Evolutionary conservation across 2,113 vertebrate species (phyloP).

Genomic region (Dasyornis broadbenti): DNA sequence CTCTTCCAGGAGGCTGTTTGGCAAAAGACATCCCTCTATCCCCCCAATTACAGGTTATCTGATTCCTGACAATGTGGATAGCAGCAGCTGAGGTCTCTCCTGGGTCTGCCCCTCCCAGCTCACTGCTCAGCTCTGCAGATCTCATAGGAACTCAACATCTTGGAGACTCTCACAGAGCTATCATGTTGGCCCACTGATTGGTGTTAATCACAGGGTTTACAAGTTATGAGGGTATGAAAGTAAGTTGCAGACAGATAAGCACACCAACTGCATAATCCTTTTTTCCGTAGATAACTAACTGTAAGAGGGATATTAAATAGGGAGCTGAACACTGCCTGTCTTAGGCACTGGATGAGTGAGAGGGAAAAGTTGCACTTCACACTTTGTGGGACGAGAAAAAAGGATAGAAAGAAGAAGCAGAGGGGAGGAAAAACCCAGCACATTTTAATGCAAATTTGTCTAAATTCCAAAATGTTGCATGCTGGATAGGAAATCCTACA

Average conservation of each 20-base stretch:
- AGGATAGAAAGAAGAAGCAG: background rate
- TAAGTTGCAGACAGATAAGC: background rate
- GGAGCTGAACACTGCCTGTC: background rate
- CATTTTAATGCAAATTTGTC: background rate
- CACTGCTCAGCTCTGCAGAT: background rate
- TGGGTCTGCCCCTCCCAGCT: fast-evolving
- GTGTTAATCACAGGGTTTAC: too few relatives aligned
- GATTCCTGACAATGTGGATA: background rate
- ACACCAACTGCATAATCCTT: background rate
- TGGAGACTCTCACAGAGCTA: background rate
- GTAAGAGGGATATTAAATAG: background rate
- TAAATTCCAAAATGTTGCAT: background rate
- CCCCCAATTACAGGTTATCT: too few relatives aligned
- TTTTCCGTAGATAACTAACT: background rate
- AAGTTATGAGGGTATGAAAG: background rate
- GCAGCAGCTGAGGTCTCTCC: background rate
- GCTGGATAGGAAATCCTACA: background rate
- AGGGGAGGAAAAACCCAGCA: fast-evolving
- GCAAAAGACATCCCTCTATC: background rate
- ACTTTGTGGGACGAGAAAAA: background rate
- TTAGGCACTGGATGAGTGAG: fast-evolving
- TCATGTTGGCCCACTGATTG: background rate
- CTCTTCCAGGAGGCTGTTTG: background rate
- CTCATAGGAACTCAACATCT: background rate
- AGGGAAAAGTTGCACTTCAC: fast-evolving